Conservation (phyloP, 2,888 invertebrate genomes). For the Podabrus alpinus region DNA sequence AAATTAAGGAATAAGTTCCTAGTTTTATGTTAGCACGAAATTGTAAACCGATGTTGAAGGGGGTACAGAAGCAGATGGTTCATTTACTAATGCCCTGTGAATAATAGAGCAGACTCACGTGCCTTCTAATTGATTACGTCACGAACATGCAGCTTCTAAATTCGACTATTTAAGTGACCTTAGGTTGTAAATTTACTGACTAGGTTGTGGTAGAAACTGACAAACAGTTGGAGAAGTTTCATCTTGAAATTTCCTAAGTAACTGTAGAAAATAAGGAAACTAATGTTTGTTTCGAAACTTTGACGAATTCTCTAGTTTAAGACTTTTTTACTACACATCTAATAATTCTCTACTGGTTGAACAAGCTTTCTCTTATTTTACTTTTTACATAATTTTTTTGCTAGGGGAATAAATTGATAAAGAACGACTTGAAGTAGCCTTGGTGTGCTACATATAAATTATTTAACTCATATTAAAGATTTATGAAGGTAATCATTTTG, state of each 20-base stretch:
- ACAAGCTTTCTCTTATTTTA: not conserved
- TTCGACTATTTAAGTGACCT: conserved; percentile 21
- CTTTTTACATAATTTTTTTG: not conserved
- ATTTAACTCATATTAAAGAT: not conserved
- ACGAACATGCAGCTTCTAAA: conserved; percentile 36
- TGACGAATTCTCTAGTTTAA: not conserved
- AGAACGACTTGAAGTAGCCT: not conserved
- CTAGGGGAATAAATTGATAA: not conserved
- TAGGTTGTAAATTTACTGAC: conserved; percentile 1
- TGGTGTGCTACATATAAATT: not conserved
- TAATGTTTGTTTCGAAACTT: not conserved
- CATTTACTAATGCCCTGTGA: conserved; percentile 44
- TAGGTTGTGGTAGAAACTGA: not conserved
- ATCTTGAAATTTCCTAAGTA: not conserved
- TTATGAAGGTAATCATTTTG: not conserved
- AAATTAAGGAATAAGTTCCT: not conserved
- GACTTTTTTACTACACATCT: not conserved
- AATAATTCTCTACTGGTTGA: not conserved
- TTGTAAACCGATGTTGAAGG: not conserved
- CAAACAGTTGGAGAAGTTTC: conserved; percentile 1
- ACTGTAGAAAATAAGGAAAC: not conserved
- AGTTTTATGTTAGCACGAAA: not conserved
- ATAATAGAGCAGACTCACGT: conserved; percentile 42
- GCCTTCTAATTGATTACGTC: conserved; percentile 43
- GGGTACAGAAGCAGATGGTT: conserved; percentile 37